Evolutionary conservation across 2,113 vertebrate genomes (phyloP), one percentile per base, ranked within the genome.

Genomic region (Spheniscus mendiculus): DNA sequence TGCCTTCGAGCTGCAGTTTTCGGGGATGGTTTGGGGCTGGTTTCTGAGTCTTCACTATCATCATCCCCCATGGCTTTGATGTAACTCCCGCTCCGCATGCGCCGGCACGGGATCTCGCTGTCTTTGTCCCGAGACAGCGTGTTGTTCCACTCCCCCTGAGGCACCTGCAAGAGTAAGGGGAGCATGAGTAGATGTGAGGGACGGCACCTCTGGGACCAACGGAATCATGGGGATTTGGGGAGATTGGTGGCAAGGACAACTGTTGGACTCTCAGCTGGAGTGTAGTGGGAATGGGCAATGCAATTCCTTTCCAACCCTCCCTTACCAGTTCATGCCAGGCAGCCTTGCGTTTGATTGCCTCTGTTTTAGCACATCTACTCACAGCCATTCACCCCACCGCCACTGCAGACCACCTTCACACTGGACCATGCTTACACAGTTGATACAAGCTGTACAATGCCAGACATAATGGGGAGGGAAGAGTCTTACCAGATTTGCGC

Each of bases 1-100:
- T 99, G 99, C 96, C 99, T 99, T 83, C 99, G 99, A 40, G 99
- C 99, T 52, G 99, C 98, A 44, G 98, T 98, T 98, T 99, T 99
- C 7, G 99, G 99, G 29, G 99, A 99, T 55, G 99, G 99, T 97
- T 99, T 99, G 72, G 99, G 99, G 97, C 99, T 99, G 96, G 98
- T 98, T 93, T 99, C 99, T 3, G 99, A 99, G 97, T 99, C 99
- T 62, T 99, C 99, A 7, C 99, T 99, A 77, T 99, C 99, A 30
- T 99, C 99, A 94, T 99, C 99, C 81, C 99, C 99, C 99, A 99
- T 99, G 96, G 99, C 99, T 97, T 99, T 99, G 95, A 99, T 99
- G 76, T 99, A 99, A 96, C 99, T 99, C 92, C 99, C 99, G 36
- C 99, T 99, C 86, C 99, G 99, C 99, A 99, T 99, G 89, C 99